Base-by-base conservation (phyloP, 1,140 invertebrate species). In the Trichonephila clavipes region DNA sequence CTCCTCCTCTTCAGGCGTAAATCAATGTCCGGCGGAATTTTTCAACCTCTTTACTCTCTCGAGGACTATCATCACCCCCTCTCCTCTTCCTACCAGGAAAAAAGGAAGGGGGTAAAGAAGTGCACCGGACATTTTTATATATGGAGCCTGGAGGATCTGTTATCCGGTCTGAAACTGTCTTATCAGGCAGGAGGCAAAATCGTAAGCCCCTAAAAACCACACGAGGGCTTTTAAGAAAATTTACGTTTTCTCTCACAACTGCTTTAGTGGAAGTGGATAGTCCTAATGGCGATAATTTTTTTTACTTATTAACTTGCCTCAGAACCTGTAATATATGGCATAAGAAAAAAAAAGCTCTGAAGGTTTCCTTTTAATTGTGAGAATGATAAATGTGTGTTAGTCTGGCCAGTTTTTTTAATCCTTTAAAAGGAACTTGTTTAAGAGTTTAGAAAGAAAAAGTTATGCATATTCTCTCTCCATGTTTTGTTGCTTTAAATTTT, bases 1-100 rank as follows among this genome's bases (percentile, higher is more conserved):
- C 18, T 2, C n/a, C 10, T 24, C 28, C 88, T 14, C 19, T 24
- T 3, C 28, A 19, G n/a, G 44, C 66, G 88, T 77, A 89, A 89
- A 89, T 89, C 88, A 89, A 89, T 77, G 88, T 89, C 69, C 66
- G 62, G 28, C n/a, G 40, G 24, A 44, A 89, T 89, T 77, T 89
- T 89, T 89, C 88, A 89, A 28, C 18, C 44, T 24, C 88, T 18
- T 58, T 72, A 58, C n/a, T 51, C 88, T 61, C 88, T 51, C n/a
- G 88, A 58, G 88, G 66, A 24, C 64, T 24, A 72, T 28, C 88
- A 77, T 51, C 40, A 6, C 21, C 10, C 24, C n/a, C 8, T 7
- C 3, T 5, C 18, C 72, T 34, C 28, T 34, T 44, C 12, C 21
- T 24, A 51, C 18, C 18, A 28, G 51, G 7, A 72, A 19, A 72